Conservation (phyloP, 2,797 vertebrate genomes). For the Eulemur mongoz region DNA sequence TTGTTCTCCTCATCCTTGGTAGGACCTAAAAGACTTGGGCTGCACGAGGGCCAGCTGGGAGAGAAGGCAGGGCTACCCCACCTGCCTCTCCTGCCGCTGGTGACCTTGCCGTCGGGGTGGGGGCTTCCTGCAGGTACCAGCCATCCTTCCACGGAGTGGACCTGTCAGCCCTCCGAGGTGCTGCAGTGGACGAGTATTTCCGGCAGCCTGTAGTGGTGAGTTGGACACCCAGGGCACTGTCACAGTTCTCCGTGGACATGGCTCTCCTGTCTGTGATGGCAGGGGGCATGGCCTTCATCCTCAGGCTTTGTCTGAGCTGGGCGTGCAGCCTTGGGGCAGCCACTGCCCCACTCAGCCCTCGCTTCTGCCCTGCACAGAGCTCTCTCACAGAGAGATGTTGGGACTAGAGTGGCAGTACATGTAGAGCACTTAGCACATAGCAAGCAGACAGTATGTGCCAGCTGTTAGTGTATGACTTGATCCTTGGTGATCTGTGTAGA, state of each 20-base stretch:
- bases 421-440: neutral
- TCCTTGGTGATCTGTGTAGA: neutral
- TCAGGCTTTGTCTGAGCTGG: neutral
- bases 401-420: neutral
- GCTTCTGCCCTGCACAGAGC: neutral
- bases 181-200: slow-evolving; percentile 97
- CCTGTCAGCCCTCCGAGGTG: slow-evolving; percentile 95
- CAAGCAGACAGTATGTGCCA: rapidly evolving
- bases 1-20: neutral
- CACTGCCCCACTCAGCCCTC: neutral
- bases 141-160: slow-evolving; percentile 98
- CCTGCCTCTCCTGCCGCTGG: neutral
- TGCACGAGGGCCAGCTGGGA: neutral
- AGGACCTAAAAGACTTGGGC: slow-evolving; percentile 20
- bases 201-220: slow-evolving; percentile 96
- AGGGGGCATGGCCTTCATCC: neutral
- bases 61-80: neutral
- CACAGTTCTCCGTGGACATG: neutral
- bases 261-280: neutral
- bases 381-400: neutral
- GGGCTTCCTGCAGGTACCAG: slow-evolving; percentile 91
- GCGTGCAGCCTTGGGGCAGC: neutral
- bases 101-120: neutral
- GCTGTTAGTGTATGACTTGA: neutral
- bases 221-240: neutral